phyloP scores from a whole-genome alignment of 2,888 invertebrate genomes.

The Furcula furcula region DNA sequence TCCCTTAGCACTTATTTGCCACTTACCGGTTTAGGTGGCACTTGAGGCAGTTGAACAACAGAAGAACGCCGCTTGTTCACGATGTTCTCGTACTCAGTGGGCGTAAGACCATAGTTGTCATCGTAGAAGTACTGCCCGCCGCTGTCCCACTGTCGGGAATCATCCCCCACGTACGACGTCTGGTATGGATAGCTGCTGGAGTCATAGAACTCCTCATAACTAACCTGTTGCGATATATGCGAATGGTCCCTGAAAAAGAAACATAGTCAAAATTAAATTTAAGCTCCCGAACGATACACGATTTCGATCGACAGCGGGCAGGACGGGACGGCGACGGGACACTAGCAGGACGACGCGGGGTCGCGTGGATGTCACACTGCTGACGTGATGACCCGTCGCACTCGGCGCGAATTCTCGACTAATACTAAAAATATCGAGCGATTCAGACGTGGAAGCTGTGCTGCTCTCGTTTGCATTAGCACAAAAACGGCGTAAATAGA shows the following conservation, averaged over 20 bases:
- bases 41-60: slow-evolving; percentile 75
- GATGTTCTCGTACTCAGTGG: slow-evolving; percentile 81
- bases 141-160: slow-evolving; percentile 88
- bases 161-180: slow-evolving; percentile 79
- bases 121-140: slow-evolving; percentile 82
- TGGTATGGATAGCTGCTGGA: slow-evolving; percentile 84
- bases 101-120: slow-evolving; percentile 66
- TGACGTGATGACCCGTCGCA: no score
- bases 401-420: no score
- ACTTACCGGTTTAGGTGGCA: slow-evolving; percentile 69
- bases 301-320: no score
- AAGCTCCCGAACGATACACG: no score
- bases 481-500: no score
- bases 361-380: no score
- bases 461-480: no score
- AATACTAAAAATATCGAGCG: no score
- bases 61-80: slow-evolving; percentile 79
- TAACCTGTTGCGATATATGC: slow-evolving; percentile 71
- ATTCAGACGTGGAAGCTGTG: no score
- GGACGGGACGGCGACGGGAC: no score
- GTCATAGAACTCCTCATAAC: slow-evolving; percentile 86
- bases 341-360: no score
- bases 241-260: slow-evolving; percentile 71
- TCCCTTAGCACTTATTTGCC: slow-evolving; percentile 7
- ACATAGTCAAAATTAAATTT: no score